These are phyloP conservation scores for Tetragnatha montana DNA, from an alignment of 2,888 invertebrate species.

Conservation along the genomic window DNA sequence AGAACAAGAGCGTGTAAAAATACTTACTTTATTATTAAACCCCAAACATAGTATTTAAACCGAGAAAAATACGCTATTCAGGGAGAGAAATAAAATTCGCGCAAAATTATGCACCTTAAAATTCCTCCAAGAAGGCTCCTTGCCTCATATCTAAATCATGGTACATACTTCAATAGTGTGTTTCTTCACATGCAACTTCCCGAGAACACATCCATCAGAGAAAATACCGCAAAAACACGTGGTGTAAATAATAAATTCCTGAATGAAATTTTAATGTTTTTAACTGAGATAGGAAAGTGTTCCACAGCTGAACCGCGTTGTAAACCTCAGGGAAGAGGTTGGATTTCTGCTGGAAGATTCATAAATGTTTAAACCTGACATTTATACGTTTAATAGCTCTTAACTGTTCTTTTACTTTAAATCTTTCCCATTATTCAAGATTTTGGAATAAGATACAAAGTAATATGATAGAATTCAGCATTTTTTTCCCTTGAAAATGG, in stretches of 20 bases:
- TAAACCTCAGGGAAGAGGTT: not conserved
- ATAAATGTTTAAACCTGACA: not conserved
- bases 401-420: constrained; percentile 1
- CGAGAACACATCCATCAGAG: not conserved
- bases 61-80: no score
- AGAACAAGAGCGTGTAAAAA: no score
- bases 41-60: no score
- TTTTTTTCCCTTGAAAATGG: not conserved
- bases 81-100: no score
- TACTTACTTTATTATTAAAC: no score
- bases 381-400: constrained; percentile 1
- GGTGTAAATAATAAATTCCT: not conserved
- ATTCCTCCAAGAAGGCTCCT: no score
- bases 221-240: not conserved
- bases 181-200: not conserved
- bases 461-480: not conserved
- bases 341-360: not conserved
- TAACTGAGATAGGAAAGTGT: not conserved
- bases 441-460: not conserved
- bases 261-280: not conserved
- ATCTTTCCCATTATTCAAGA: not conserved
- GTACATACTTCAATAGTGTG: not conserved
- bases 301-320: not conserved
- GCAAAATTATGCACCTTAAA: no score
- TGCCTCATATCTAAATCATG: not conserved